Evolutionary conservation across 2,888 invertebrate genomes (phyloP).

Genomic region (Conus canariensis): DNA sequence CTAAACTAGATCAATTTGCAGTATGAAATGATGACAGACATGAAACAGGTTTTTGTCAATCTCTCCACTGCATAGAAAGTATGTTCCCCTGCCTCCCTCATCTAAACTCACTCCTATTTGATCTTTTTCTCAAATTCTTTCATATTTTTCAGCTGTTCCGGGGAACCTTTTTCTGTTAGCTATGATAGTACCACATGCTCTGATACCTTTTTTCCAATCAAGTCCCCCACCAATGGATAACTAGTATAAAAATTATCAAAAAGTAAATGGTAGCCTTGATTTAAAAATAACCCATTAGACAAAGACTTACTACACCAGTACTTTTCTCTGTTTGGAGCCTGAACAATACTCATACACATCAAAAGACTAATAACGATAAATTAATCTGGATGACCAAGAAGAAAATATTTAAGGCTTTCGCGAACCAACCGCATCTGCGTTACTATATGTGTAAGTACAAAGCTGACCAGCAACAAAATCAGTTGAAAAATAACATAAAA

Average conservation of each 20-base stretch:
- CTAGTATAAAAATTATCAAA: constrained; percentile 46
- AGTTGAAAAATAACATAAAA: too few relatives aligned
- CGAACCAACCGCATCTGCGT: too few relatives aligned
- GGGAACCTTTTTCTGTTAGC: constrained; percentile 34
- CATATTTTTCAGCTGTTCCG: constrained; percentile 35
- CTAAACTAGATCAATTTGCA: too few relatives aligned
- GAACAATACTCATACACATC: neutral
- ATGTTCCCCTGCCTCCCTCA: constrained; percentile 22
- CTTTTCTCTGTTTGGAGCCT: neutral
- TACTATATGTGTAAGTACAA: too few relatives aligned
- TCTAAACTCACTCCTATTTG: constrained; percentile 21
- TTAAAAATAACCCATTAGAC: neutral
- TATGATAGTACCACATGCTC: constrained; percentile 43
- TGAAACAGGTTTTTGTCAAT: constrained; percentile 7
- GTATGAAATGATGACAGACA: too few relatives aligned
- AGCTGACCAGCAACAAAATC: too few relatives aligned
- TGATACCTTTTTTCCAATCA: constrained; percentile 23
- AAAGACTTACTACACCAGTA: neutral
- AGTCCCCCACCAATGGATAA: constrained; percentile 29
- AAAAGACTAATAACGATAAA: neutral
- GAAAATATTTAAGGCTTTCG: neutral
- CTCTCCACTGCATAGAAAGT: constrained; percentile 21
- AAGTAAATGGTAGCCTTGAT: constrained; percentile 39
- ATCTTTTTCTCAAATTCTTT: constrained; percentile 31
- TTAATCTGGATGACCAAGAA: neutral